Evolutionary conservation across 2,113 vertebrate genomes (phyloP), one percentile per base, ranked within the genome.

Genomic region (Tauraco erythrolophus): DNA sequence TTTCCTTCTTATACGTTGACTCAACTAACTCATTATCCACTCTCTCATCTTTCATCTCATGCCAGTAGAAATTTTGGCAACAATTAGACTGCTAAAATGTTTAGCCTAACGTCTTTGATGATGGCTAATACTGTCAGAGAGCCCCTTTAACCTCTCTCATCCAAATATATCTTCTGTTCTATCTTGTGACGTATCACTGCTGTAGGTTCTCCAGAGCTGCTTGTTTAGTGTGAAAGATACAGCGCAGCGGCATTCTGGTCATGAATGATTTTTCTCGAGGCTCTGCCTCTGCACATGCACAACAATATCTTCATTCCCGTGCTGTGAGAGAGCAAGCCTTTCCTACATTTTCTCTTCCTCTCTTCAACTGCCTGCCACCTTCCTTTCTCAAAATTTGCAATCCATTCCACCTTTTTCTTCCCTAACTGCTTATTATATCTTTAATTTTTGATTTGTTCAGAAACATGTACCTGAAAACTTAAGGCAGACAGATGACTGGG

Each of bases 261-360:
- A 0, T 65, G 18, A 69, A 9, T 57, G 16, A 5, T 23, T 10
- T 74, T 90, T 86, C 48, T 41, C n/a, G 31, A 70, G 31, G 21
- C 9, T 86, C 31, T 71, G 53, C 23, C 23, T 54, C 41, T 17
- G 14, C 18, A 21, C 8, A 4, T 27, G 4, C 0, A 0, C 33
- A 25, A 54, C 11, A 71, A 17, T 19, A 11, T 16, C 37, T 89
- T 53, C 12, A n/a, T 35, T 74, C 21, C 19, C 50, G 19, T 21
- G 14, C 21, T n/a, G 13, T 64, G 56, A 69, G n/a, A 72, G 2
- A 5, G 1, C 14, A 79, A 56, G 9, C 2, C 28, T 66, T 91
- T 84, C 27, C 50, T 65, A 18, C 2, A 18, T 70, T 89, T 91
- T 70, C 16, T 62, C 21, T 68, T 68, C 17, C 12, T 60, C 14